Conservation (phyloP, 2,888 invertebrate species). For the Pecten maximus region DNA sequence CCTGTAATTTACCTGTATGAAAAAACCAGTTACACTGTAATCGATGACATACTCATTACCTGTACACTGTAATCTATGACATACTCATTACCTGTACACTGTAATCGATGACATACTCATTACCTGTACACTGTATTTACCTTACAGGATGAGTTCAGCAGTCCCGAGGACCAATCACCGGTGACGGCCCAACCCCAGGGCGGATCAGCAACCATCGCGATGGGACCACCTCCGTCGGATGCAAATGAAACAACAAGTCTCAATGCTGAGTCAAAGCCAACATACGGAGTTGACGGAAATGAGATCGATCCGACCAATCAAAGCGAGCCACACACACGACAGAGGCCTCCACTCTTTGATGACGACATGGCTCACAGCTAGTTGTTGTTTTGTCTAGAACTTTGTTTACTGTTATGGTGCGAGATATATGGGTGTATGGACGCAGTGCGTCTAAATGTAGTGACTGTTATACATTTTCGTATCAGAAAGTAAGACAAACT, state of each 20-base stretch:
- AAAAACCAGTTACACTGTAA: no score
- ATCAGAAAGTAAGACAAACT: not conserved
- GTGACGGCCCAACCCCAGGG: conserved; percentile 53
- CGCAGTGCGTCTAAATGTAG: not conserved
- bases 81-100: no score
- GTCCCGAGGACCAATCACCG: conserved; percentile 51
- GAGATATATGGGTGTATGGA: not conserved
- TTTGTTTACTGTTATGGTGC: not conserved
- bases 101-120: not conserved
- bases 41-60: no score
- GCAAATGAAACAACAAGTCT: conserved; percentile 67
- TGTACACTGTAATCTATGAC: no score
- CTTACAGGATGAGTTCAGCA: conserved; percentile 59
- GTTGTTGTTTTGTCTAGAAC: not conserved
- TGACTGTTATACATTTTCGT: not conserved
- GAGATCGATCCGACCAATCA: conserved; percentile 38
- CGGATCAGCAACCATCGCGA: conserved; percentile 59
- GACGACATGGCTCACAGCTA: not conserved
- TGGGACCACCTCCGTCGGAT: conserved; percentile 60
- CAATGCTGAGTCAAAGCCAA: conserved; percentile 64
- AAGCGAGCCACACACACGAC: conserved; percentile 11
- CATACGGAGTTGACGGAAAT: conserved; percentile 67
- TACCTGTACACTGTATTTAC: not conserved
- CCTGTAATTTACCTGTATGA: not conserved
- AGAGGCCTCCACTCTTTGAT: not conserved